Evolutionary conservation across 2,888 invertebrate genomes (phyloP), one percentile per base, ranked within the genome.

Genomic region (Drosophila macrospina): DNA sequence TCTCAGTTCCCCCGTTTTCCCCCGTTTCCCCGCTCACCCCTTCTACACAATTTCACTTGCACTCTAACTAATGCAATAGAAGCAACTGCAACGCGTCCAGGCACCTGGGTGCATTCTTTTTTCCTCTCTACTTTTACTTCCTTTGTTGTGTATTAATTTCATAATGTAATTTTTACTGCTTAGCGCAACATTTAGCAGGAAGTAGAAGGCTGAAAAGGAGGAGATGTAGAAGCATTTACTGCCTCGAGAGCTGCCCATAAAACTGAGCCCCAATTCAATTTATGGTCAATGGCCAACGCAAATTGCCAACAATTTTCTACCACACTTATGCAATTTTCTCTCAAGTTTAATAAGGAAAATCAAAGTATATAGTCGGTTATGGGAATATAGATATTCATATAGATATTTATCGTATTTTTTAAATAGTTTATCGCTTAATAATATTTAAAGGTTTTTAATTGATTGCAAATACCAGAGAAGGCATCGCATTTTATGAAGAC

Each of bases 101-200:
- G n/a, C 11, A 69, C 45, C 77, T 45, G 52, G 13, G 34, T 61
- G 48, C 52, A 59, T 28, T 8, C 6, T 11, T 5, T 41, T 13
- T 16, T 28, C 5, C 28, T 30, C n/a, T 30, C 15, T 37, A 24
- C 11, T 57, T 16, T 26, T 44, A 42, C 42, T 36, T 37, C 24
- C 55, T 51, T 74, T 75, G 75, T 75, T 71, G 64, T 68, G 61
- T 68, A 77, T 77, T 77, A 78, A 78, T 78, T 75, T 78, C 78
- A 78, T 78, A 78, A 78, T 78, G 78, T 63, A 78, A 75, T 78
- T 78, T 77, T 78, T 75, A 72, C 71, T 72, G 72, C 75, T 78
- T 72, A 78, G 75, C 75, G 72, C 45, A 69, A 75, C 69, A 67
- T 77, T 69, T 73, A 69, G 62, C 50, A 32, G 37, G 48, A 8